Evolutionary conservation across 53 echinoderm and acorn worm genomes (phyloP).

Genomic region (Hippasteria phrygiana): DNA sequence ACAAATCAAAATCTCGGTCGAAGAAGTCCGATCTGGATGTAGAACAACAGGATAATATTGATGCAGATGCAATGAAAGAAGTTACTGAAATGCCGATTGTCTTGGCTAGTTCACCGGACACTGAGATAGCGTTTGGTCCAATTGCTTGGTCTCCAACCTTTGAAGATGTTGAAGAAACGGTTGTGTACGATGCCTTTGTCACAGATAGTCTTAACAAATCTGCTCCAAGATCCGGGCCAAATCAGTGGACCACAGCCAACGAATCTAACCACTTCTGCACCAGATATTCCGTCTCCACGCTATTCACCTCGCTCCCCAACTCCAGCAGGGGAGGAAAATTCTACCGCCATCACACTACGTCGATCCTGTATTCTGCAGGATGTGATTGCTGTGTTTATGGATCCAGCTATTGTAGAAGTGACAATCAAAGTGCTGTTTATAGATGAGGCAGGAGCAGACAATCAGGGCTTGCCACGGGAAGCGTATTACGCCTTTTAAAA

Average conservation of each 20-base stretch:
- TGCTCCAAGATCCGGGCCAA: neutral
- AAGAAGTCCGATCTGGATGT: neutral
- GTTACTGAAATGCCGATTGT: neutral
- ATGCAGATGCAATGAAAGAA: neutral
- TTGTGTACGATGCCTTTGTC: neutral
- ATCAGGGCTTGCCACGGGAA: conserved; percentile 22
- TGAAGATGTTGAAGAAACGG: neutral
- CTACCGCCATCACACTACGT: neutral
- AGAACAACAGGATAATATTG: neutral
- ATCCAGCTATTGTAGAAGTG: conserved; percentile 18
- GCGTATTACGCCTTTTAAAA: conserved; percentile 53
- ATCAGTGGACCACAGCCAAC: neutral
- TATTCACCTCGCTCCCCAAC: conserved; percentile 16
- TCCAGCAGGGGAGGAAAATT: neutral
- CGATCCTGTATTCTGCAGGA: neutral
- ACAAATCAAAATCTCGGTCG: neutral
- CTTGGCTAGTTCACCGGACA: neutral
- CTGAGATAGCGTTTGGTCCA: neutral
- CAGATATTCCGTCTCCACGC: neutral
- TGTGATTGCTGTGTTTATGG: neutral
- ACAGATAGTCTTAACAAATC: neutral
- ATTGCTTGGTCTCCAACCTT: neutral
- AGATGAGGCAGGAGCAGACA: conserved; percentile 24
- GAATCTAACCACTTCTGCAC: neutral
- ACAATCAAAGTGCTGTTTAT: conserved; percentile 12